Conservation (phyloP, 2,888 invertebrate species). For the Sarcophaga caerulescens region DNA sequence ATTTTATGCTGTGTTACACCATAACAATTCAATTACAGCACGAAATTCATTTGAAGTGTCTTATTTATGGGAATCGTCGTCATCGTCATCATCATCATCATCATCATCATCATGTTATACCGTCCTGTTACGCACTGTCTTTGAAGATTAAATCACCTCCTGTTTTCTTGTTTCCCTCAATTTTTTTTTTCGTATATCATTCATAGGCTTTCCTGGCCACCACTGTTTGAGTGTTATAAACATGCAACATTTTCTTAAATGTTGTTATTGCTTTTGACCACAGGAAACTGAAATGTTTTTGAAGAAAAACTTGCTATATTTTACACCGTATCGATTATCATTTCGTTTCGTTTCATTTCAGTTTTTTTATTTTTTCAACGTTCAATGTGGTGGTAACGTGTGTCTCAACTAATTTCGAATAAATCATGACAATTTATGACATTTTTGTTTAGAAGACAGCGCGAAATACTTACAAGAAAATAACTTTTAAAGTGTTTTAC, state of each 20-base stretch:
- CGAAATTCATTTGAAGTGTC: neutral
- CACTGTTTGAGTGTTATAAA: conserved; percentile 18
- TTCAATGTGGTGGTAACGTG: conserved; percentile 55
- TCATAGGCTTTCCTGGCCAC: neutral
- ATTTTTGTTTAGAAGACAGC: conserved; percentile 54
- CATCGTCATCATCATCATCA: neutral
- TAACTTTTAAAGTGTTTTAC: conserved; percentile 1
- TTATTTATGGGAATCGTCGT: conserved; percentile 16
- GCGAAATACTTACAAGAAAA: conserved; percentile 31
- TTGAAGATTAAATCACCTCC: conserved; percentile 12
- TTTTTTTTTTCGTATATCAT: neutral
- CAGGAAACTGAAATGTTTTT: conserved; percentile 37
- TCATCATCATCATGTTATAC: neutral
- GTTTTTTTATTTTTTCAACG: neutral
- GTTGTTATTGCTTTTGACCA: conserved; percentile 4
- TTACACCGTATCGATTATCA: neutral
- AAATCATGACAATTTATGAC: conserved; percentile 69
- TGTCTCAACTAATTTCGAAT: conserved; percentile 63
- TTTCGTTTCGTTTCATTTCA: neutral
- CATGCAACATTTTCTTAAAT: conserved; percentile 37
- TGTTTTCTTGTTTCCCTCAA: neutral
- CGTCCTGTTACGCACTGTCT: neutral
- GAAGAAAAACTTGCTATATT: neutral
- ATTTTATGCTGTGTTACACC: neutral
- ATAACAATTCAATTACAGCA: conserved; percentile 16